Base-by-base conservation (phyloP, 2,113 vertebrate species). In the Trematomus loennbergii region DNA sequence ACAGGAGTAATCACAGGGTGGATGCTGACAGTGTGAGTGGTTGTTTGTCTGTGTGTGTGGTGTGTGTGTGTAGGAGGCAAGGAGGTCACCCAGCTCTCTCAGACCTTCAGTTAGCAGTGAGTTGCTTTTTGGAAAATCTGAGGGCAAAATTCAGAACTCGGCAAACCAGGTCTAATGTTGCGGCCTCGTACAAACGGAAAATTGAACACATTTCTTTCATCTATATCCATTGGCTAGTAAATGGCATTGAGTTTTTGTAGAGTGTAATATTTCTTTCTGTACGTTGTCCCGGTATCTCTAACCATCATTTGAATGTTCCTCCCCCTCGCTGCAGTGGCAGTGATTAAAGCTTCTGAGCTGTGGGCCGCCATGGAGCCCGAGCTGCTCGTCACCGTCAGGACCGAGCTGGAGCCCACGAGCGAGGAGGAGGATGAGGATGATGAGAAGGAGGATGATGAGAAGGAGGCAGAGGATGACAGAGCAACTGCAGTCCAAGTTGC, bases 331-430 rank as follows among this genome's bases (percentile, higher is more conserved):
- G 50, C 85, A 96, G 95, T 94, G 43, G 70, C 92, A 10, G 90
- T 85, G 7, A 92, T 97, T 5, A 76, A 94, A n/a, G 95, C 95
- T 6, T 93, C 95, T 17, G 97, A 99, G 88, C 95, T 99, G 74
- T 99, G 97, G 98, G 94, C 95, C 50, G 97, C 97, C 0, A 98
- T 99, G 98, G 94, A 97, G 78, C 98, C 97, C 6, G 98, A 99
- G 89, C 67, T 99, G 74, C 95, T 80, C 12, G 77, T 90, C 72
- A 96, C 96, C 1, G 91, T 93, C 83, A 84, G 79, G 55, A 88
- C 93, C 43, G 93, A 95, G 58, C 91, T 97, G 60, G 81, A 95
- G 16, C 85, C 90, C 25, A 52, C 66, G 33, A 86, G 72, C 66
- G 89, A 94, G 22, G 79, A 79, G 0, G 89, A 95, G 50, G 79